Percentiles rank a stretch among this genome's conserved stretches.
These are phyloP conservation scores for Pitangus sulphuratus DNA, from an alignment of 2,797 vertebrate genomes.

Conservation along the genomic window DNA sequence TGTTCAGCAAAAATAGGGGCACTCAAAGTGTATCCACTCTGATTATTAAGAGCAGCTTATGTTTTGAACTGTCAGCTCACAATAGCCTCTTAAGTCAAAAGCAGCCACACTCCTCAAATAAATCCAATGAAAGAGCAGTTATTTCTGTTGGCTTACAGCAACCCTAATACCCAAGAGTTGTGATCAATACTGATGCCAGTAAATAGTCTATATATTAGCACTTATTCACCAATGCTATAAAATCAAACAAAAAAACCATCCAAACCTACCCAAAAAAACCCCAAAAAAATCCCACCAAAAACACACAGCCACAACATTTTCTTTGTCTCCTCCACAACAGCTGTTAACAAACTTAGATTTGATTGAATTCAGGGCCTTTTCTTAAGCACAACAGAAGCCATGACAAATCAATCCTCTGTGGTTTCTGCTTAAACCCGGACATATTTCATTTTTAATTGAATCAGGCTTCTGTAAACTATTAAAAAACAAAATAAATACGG, in stretches of 20 bases:
- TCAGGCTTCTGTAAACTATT: not conserved
- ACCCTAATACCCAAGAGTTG: not conserved
- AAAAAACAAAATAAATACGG: not conserved
- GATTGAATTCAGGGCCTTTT: not conserved
- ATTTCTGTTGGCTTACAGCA: slow-evolving; percentile 13
- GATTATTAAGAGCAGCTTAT: slow-evolving; percentile 47
- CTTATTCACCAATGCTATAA: not conserved
- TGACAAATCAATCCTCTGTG: not conserved
- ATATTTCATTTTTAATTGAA: slow-evolving; percentile 26
- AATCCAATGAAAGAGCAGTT: slow-evolving; percentile 49
- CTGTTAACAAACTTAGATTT: slow-evolving; percentile 20
- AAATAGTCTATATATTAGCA: not conserved
- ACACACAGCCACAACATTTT: not conserved
- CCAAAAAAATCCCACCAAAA: not conserved
- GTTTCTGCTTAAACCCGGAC: not conserved
- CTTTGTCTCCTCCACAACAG: not conserved
- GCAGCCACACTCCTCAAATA: slow-evolving; percentile 35
- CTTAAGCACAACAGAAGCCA: not conserved
- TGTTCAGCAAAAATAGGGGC: not conserved
- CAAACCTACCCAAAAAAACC: not conserved
- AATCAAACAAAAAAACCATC: not conserved
- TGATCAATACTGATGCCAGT: not conserved
- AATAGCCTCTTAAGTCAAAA: slow-evolving; percentile 51
- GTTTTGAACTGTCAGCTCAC: slow-evolving; percentile 54
- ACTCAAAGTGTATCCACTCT: slow-evolving; percentile 16